Conservation (phyloP, 2,888 invertebrate species). For the Chymomyza procnemis region DNA sequence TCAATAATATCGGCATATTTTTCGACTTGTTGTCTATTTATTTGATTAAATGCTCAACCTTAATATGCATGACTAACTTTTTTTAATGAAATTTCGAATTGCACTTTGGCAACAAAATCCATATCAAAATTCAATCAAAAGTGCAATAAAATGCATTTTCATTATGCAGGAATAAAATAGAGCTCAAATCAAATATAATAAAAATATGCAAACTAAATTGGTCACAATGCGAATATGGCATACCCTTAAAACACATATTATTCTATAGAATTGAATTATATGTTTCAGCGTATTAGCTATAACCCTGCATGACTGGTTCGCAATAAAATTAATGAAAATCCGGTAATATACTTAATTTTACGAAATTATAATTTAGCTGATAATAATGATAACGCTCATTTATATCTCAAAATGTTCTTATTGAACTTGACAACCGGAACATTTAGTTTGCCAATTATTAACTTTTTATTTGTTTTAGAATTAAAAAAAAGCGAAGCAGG, state of each 20-base stretch:
- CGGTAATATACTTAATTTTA: too few relatives aligned
- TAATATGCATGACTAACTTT: neutral
- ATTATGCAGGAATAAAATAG: conserved; percentile 41
- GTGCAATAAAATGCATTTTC: conserved; percentile 66
- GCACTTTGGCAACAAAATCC: conserved; percentile 40
- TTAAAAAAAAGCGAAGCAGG: too few relatives aligned
- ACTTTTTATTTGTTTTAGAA: too few relatives aligned
- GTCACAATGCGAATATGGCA: neutral
- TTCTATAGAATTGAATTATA: too few relatives aligned
- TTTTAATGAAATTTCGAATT: conserved; percentile 11
- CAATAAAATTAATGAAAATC: too few relatives aligned
- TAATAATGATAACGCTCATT: too few relatives aligned
- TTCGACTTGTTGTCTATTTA: conserved; percentile 19
- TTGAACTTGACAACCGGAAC: too few relatives aligned
- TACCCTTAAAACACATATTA: neutral
- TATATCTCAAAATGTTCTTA: too few relatives aligned
- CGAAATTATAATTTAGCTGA: too few relatives aligned
- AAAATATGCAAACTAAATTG: neutral
- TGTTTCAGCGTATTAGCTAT: too few relatives aligned
- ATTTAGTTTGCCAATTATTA: too few relatives aligned
- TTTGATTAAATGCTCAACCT: conserved; percentile 31
- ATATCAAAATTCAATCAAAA: conserved; percentile 58
- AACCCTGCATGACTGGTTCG: too few relatives aligned
- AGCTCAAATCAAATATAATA: neutral
- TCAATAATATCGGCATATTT: neutral